Evolutionary conservation across 2,888 invertebrate species (phyloP).

Genomic region (Cantharis lateralis): DNA sequence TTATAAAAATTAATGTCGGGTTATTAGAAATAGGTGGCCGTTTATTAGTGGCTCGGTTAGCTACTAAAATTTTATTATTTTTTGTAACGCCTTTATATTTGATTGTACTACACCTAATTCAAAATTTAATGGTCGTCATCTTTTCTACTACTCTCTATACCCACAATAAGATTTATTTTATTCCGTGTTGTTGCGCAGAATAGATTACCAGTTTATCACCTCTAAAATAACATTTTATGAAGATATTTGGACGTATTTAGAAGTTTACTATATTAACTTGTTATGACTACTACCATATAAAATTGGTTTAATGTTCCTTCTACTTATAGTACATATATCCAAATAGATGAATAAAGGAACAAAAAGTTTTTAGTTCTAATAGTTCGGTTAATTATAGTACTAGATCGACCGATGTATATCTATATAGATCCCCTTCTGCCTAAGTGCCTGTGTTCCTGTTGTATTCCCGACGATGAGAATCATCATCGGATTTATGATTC

Average conservation of each 20-base stretch:
- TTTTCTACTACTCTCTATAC: not conserved
- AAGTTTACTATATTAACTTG: not conserved
- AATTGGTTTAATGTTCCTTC: not conserved
- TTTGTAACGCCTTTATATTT: conserved; percentile 13
- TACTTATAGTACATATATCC: too few species aligned
- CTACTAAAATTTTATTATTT: conserved; percentile 11
- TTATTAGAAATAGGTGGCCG: conserved; percentile 1
- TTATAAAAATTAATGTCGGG: conserved; percentile 1
- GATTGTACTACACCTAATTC: conserved; percentile 11
- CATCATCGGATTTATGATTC: too few species aligned
- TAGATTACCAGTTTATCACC: not conserved
- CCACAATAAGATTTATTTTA: not conserved
- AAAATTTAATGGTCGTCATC: conserved; percentile 11
- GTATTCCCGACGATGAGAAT: too few species aligned
- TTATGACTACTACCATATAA: not conserved
- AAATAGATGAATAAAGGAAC: not conserved
- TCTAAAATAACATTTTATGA: not conserved
- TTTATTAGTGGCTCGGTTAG: conserved; percentile 8
- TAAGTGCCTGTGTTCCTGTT: too few species aligned
- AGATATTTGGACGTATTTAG: not conserved
- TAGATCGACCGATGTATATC: too few species aligned
- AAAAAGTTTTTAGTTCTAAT: not conserved
- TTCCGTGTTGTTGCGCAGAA: not conserved
- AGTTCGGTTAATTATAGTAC: too few species aligned
- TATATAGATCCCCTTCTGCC: too few species aligned